Evolutionary conservation across 2,888 invertebrate genomes (phyloP).

Genomic region (Parnassius mnemosyne): DNA sequence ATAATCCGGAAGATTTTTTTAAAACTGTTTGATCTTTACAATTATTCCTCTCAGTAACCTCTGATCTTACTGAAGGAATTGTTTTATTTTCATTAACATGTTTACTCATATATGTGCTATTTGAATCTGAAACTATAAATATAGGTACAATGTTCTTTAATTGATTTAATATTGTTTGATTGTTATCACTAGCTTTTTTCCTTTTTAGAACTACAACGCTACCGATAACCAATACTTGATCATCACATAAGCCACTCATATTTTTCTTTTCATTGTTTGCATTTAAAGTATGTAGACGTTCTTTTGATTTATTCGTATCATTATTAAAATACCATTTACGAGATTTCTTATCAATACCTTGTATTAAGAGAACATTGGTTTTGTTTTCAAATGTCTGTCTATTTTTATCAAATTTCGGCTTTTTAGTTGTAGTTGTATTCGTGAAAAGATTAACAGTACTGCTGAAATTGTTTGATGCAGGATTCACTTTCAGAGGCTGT

Average conservation of each 20-base stretch:
- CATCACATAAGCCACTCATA: neutral
- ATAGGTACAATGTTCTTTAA: neutral
- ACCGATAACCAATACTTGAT: slow-evolving; percentile 3
- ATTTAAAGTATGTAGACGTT: neutral
- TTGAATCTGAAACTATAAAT: neutral
- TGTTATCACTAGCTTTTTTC: slow-evolving; percentile 14
- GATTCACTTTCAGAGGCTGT: too few relatives aligned
- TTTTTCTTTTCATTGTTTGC: slow-evolving; percentile 1
- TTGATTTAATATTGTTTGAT: neutral
- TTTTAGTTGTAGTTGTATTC: too few relatives aligned
- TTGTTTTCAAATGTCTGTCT: neutral
- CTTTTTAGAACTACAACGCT: slow-evolving; percentile 10
- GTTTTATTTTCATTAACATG: neutral
- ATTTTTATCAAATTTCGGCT: too few relatives aligned
- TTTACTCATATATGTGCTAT: neutral
- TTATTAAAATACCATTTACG: neutral
- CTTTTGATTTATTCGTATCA: neutral
- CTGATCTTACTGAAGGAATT: slow-evolving; percentile 1
- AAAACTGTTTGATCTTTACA: neutral
- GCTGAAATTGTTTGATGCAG: too few relatives aligned
- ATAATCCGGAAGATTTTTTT: neutral
- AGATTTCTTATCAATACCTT: neutral
- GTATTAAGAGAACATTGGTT: neutral
- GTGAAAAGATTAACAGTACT: too few relatives aligned
- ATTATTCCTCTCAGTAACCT: neutral